Evolutionary conservation across 2,113 vertebrate species (phyloP).

Genomic region (Cochlearius cochlearius): DNA sequence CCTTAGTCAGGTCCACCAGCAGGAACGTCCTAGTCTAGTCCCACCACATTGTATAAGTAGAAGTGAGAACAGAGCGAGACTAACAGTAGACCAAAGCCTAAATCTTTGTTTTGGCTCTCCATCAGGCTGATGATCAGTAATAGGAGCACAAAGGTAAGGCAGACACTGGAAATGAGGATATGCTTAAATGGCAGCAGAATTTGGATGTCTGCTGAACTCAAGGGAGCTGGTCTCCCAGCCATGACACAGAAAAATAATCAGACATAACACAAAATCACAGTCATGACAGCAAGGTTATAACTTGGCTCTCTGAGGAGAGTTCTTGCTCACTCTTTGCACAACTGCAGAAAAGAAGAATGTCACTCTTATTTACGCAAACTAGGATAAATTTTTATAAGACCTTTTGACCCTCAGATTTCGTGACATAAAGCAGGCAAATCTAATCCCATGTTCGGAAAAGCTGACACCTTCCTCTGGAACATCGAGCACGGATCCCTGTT

Average conservation of each 20-base stretch:
- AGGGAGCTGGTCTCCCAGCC: neutral
- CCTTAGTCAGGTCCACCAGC: neutral
- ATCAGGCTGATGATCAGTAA: neutral
- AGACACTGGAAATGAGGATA: neutral
- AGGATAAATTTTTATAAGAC: conserved; percentile 27
- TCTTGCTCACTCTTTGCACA: neutral
- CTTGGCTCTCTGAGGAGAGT: neutral
- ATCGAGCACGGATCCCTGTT: neutral
- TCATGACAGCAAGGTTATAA: neutral
- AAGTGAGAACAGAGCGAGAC: neutral
- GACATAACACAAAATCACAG: neutral
- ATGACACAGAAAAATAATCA: neutral
- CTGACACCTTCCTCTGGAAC: neutral
- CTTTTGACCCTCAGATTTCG: neutral
- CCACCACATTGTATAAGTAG: neutral
- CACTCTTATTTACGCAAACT: neutral
- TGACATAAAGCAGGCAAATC: neutral
- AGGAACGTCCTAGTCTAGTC: neutral
- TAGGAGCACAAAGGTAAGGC: neutral
- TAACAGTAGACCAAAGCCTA: neutral
- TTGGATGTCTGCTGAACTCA: neutral
- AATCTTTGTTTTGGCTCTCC: neutral
- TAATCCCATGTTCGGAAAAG: neutral
- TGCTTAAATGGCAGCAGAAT: neutral
- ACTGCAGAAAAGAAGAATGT: neutral